Conservation (phyloP, 2,113 vertebrate species). For the Trochalopteron elliotii region DNA sequence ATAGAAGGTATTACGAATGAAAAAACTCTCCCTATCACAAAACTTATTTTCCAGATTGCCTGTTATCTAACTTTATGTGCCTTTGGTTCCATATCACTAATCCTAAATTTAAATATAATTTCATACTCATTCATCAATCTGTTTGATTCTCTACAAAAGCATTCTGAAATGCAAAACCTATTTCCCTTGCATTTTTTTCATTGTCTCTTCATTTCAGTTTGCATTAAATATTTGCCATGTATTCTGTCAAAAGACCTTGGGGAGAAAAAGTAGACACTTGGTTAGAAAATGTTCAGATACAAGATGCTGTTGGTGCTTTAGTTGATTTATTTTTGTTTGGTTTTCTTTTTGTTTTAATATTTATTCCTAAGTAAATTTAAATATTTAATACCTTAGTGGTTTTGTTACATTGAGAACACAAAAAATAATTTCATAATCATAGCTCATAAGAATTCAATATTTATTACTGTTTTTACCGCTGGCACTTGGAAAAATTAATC, state of each 20-base stretch:
- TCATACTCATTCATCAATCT: not conserved
- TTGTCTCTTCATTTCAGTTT: not conserved
- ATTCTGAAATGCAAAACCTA: not conserved
- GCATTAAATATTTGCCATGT: not conserved
- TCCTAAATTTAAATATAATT: not conserved
- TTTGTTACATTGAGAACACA: not conserved
- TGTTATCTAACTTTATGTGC: not conserved
- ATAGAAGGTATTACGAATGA: not conserved
- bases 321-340: not conserved
- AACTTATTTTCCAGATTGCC: not conserved
- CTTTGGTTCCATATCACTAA: not conserved
- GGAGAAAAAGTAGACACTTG: not conserved
- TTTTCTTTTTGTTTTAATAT: not conserved
- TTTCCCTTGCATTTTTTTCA: not conserved
- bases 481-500: not conserved
- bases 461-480: not conserved
- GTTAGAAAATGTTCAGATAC: not conserved
- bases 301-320: not conserved
- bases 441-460: not conserved
- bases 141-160: not conserved
- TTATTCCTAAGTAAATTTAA: not conserved
- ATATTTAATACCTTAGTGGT: not conserved
- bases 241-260: not conserved
- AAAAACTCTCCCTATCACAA: not conserved
- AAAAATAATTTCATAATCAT: not conserved